Percentiles rank a stretch among this genome's conserved stretches.
phyloP scores from a whole-genome alignment of 2,113 vertebrate species.

The Asarcornis scutulata region DNA sequence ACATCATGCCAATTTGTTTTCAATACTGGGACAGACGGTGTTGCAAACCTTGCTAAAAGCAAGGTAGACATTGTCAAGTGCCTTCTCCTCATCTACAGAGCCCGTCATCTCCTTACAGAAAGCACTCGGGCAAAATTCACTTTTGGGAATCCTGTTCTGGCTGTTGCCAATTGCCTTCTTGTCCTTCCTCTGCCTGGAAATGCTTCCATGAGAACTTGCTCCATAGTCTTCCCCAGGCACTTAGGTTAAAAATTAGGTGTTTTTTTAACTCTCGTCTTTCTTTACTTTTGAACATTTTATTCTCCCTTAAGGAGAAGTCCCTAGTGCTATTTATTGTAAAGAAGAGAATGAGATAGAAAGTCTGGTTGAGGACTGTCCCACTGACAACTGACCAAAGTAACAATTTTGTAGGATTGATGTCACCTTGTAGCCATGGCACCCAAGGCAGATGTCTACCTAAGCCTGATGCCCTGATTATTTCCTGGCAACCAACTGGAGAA shows the following conservation, averaged over 20 bases:
- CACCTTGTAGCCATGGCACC: neutral
- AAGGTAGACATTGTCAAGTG: neutral
- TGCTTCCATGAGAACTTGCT: neutral
- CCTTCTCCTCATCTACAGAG: neutral
- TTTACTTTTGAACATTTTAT: neutral
- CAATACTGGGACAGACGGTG: neutral
- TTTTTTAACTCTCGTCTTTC: neutral
- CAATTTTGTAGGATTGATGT: neutral
- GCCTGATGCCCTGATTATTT: slow-evolving; percentile 5
- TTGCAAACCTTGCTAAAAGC: neutral
- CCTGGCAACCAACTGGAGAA: neutral
- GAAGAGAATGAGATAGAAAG: neutral
- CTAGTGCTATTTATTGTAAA: neutral
- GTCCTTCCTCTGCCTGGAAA: neutral
- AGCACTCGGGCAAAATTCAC: neutral
- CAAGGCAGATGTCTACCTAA: neutral
- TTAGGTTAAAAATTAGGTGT: neutral
- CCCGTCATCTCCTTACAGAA: neutral
- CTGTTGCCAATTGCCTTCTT: rapidly evolving
- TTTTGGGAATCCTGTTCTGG: neutral
- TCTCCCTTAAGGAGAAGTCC: neutral
- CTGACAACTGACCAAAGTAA: neutral
- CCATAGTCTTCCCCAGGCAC: neutral
- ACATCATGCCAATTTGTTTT: neutral
- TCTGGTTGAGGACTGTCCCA: neutral